Evolutionary conservation across 35 echinoderm and acorn worm genomes (phyloP).

Genomic region (Apostichopus parvimensis): DNA sequence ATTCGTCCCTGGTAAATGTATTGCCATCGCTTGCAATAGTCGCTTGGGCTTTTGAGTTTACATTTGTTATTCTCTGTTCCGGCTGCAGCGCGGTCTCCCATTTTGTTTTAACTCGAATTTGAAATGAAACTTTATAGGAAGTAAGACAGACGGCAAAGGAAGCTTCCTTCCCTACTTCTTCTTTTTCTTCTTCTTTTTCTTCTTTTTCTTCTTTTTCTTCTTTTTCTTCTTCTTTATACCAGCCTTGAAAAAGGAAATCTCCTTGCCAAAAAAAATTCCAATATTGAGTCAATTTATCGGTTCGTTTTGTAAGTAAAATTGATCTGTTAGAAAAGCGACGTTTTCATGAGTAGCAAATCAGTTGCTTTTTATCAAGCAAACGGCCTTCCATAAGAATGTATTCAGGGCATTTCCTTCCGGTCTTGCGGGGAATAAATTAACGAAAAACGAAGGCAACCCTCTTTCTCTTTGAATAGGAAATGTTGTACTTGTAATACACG

Average conservation of each 20-base stretch:
- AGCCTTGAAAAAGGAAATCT: conserved; percentile 21
- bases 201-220: background rate
- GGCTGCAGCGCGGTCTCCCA: background rate
- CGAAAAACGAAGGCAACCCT: conserved; percentile 39
- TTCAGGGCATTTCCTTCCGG: conserved; percentile 58
- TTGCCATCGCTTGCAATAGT: background rate
- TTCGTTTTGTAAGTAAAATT: conserved; percentile 20
- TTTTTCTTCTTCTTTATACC: background rate
- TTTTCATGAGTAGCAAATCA: background rate
- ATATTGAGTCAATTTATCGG: conserved; percentile 51
- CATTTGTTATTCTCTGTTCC: conserved; percentile 19
- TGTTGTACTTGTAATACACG: background rate
- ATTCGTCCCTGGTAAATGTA: background rate
- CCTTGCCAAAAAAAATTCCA: conserved; percentile 10
- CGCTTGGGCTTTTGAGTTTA: background rate
- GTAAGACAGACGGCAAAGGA: background rate
- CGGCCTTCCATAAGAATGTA: conserved; percentile 36
- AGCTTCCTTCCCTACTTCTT: background rate
- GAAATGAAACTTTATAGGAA: conserved; percentile 29
- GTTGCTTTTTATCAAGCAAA: background rate
- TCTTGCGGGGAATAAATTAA: conserved; percentile 28
- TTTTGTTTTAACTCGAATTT: conserved; percentile 17
- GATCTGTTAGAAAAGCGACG: conserved; percentile 18
- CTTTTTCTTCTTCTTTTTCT: background rate
- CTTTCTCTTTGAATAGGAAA: conserved; percentile 18